Base-by-base conservation (phyloP, 1,140 invertebrate genomes). In the Aradophagus sp. region DNA sequence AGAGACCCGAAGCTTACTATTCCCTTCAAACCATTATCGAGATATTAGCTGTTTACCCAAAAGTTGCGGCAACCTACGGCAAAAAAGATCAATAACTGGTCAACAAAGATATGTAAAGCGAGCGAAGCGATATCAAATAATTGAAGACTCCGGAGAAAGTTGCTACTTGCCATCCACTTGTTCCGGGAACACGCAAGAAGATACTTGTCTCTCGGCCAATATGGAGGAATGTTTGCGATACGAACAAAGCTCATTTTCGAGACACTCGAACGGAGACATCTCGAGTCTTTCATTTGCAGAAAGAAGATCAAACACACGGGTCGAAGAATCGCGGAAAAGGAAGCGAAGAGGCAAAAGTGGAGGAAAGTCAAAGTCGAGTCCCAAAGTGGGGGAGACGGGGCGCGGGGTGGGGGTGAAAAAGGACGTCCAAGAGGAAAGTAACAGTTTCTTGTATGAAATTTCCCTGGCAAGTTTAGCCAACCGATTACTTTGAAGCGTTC, bases 401-500 rank as follows among this genome's bases (percentile, higher is more conserved):
- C n/a, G n/a, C n/a, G n/a, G n/a, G n/a, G n/a, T n/a, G n/a, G n/a
- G n/a, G n/a, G n/a, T n/a, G n/a, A n/a, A n/a, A n/a, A n/a, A n/a
- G n/a, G n/a, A n/a, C n/a, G n/a, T n/a, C n/a, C n/a, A n/a, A n/a
- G n/a, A n/a, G n/a, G n/a, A n/a, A n/a, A n/a, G n/a, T n/a, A n/a
- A n/a, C n/a, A n/a, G n/a, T n/a, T n/a, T 55, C 41, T 65, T 38
- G 38, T 55, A 61, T 55, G 56, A 68, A 69, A 69, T 69, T 69
- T 61, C 26, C 29, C 66, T 69, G 42, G 56, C 48, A 61, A 62
- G 56, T 62, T 69, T 50, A 69, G 26, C 50, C 5, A 29, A 69
- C 56, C 66, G 66, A 69, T 69, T 53, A 69, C 66, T 55, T 69
- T 62, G 66, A 62, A 62, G 56, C 56, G 62, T 62, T 61, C 42